phyloP scores from a whole-genome alignment of 2,888 invertebrate species.

The Pyrgus malvae region DNA sequence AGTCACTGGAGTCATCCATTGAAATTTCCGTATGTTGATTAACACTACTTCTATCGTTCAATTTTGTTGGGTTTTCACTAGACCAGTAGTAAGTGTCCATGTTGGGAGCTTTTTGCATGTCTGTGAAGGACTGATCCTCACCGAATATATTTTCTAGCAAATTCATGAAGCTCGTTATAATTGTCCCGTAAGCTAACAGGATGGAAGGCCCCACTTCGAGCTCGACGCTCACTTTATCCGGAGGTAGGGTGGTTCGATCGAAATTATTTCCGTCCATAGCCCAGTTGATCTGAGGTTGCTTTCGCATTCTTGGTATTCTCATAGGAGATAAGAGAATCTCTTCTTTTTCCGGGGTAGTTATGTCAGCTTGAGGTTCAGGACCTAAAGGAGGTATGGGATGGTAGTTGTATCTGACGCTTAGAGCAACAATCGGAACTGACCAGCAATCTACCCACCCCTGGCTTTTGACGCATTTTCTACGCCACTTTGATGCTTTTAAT shows the following conservation, averaged over 20 bases:
- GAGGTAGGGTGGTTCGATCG: conserved; percentile 91
- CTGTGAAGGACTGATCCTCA: conserved; percentile 96
- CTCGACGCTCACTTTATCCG: conserved; percentile 95
- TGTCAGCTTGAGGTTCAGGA: conserved; percentile 94
- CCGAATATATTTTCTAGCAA: conserved; percentile 98
- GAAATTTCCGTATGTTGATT: conserved; percentile 79
- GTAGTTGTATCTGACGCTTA: conserved; percentile 94
- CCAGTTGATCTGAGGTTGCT: conserved; percentile 87
- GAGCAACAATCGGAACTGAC: conserved; percentile 96
- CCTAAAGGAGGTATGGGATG: conserved; percentile 95
- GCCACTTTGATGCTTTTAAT: conserved; percentile 86
- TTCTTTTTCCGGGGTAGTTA: conserved; percentile 96
- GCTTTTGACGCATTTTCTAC: conserved; percentile 87
- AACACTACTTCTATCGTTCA: conserved; percentile 65
- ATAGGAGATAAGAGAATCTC: conserved; percentile 95
- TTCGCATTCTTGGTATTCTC: conserved; percentile 90
- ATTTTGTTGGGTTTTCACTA: conserved; percentile 61
- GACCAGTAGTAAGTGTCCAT: conserved; percentile 65
- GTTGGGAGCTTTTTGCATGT: conserved; percentile 89
- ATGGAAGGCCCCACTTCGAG: conserved; percentile 97
- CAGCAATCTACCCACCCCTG: conserved; percentile 97
- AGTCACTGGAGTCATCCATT: conserved; percentile 84
- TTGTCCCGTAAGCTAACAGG: conserved; percentile 94
- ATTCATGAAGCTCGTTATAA: conserved; percentile 93
- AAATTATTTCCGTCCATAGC: conserved; percentile 88